phyloP scores from a whole-genome alignment of 2,113 vertebrate species.

The Turnix velox region DNA sequence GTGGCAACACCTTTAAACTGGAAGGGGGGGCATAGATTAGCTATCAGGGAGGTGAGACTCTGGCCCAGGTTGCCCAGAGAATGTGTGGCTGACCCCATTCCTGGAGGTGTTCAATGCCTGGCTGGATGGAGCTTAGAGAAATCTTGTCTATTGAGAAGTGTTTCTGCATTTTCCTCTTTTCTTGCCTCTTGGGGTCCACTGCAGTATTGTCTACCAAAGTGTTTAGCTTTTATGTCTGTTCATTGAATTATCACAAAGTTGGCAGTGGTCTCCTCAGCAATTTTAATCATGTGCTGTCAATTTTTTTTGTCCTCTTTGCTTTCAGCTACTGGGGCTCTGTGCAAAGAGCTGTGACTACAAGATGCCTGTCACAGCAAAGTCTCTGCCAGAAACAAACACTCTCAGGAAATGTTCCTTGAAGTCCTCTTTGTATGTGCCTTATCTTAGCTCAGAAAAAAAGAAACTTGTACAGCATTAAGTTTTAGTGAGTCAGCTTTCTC shows the following conservation, averaged over 20 bases:
- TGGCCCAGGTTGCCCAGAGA: background rate
- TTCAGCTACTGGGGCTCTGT: background rate
- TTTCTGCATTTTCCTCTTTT: background rate
- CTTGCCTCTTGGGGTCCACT: background rate
- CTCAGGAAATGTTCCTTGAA: background rate
- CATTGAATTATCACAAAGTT: fast-evolving
- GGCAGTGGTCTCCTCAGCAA: background rate
- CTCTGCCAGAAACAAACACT: background rate
- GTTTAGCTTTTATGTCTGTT: background rate
- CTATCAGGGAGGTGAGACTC: background rate
- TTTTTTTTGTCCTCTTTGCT: background rate
- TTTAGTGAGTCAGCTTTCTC: background rate
- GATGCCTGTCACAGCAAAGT: background rate
- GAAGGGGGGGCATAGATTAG: background rate
- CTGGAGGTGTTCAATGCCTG: background rate
- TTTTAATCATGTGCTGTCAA: background rate
- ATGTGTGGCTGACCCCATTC: background rate
- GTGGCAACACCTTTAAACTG: background rate
- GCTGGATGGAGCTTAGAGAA: background rate
- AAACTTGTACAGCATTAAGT: background rate
- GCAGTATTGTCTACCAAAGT: background rate
- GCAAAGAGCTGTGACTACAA: background rate
- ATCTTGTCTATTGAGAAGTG: background rate
- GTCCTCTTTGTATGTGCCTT: fast-evolving
- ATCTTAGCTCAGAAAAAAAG: background rate